Evolutionary conservation across 2,888 invertebrate genomes (phyloP).

Genomic region (Noctua janthina): DNA sequence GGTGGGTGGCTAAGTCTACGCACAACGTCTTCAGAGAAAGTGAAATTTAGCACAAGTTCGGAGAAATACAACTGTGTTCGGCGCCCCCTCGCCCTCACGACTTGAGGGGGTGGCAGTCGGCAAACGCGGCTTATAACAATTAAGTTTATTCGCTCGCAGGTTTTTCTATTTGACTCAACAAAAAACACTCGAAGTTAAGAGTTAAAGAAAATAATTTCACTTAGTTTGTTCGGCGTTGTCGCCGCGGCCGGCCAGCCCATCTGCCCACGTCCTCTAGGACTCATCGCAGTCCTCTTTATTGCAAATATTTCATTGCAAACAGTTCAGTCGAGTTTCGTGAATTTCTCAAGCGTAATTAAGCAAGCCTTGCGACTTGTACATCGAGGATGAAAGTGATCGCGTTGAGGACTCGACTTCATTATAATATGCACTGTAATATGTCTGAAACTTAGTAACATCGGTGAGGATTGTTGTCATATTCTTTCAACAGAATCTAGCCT

Average conservation of each 20-base stretch:
- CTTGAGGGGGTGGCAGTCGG: conserved; percentile 82
- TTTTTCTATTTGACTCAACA: conserved; percentile 81
- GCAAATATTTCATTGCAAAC: conserved; percentile 21
- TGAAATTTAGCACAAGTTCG: conserved; percentile 90
- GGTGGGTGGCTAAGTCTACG: conserved; percentile 88
- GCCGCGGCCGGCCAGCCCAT: conserved; percentile 32
- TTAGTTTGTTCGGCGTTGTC: conserved; percentile 61
- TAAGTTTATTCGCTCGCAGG: conserved; percentile 88
- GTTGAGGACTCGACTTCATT: conserved; percentile 4
- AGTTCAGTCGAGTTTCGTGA: conserved; percentile 18
- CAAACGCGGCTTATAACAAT: conserved; percentile 89
- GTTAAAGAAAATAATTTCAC: conserved; percentile 67
- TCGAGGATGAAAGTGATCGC: conserved; percentile 30
- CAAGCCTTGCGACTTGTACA: conserved; percentile 16
- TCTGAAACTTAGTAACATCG: not conserved
- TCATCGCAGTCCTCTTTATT: conserved; percentile 20
- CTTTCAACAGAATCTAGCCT: not conserved
- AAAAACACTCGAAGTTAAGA: conserved; percentile 70
- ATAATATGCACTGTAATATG: not conserved
- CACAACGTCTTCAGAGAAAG: conserved; percentile 90
- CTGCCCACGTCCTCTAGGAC: not conserved
- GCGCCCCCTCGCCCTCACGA: conserved; percentile 77
- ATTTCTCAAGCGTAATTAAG: conserved; percentile 40
- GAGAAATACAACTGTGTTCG: conserved; percentile 87
- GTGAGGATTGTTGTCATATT: not conserved